Conservation (phyloP, 2,113 vertebrate species). For the Dasyurus viverrinus region DNA sequence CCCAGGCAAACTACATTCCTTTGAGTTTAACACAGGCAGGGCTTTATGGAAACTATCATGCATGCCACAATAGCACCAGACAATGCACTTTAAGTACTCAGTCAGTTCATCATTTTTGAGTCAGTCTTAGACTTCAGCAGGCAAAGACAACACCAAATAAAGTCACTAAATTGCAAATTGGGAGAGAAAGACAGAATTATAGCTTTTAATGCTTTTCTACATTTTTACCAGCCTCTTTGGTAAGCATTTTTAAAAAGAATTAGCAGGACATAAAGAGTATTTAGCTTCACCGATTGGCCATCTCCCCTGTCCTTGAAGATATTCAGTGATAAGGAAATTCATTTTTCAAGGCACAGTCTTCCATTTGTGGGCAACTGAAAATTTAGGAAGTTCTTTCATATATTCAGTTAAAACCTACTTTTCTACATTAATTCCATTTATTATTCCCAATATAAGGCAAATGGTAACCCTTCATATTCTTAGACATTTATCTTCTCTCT, state of each 20-base stretch:
- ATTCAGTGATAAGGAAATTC: not conserved
- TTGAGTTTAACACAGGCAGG: conserved; percentile 53
- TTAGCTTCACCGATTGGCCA: not conserved
- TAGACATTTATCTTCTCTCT: not conserved
- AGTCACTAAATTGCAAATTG: conserved; percentile 2
- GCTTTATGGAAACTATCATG: conserved; percentile 49
- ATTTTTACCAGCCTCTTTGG: not conserved
- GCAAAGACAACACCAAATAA: conserved; percentile 23
- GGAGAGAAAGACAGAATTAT: conserved; percentile 32
- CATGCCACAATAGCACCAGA: conserved; percentile 38
- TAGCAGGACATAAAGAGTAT: not conserved
- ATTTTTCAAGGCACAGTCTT: not conserved
- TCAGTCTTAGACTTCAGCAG: not conserved
- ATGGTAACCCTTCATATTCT: not conserved
- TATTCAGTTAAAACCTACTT: not conserved
- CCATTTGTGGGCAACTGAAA: not conserved
- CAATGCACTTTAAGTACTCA: conserved; percentile 2
- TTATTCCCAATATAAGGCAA: not conserved
- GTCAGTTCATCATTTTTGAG: not conserved
- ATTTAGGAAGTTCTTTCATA: not conserved
- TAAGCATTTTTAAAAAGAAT: not conserved
- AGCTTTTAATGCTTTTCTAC: conserved; percentile 11
- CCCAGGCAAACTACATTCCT: conserved; percentile 69
- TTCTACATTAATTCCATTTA: not conserved
- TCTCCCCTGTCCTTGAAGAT: not conserved